These are phyloP conservation scores for Herminia tarsipennalis DNA, from an alignment of 2,888 invertebrate species.

Conservation along the genomic window DNA sequence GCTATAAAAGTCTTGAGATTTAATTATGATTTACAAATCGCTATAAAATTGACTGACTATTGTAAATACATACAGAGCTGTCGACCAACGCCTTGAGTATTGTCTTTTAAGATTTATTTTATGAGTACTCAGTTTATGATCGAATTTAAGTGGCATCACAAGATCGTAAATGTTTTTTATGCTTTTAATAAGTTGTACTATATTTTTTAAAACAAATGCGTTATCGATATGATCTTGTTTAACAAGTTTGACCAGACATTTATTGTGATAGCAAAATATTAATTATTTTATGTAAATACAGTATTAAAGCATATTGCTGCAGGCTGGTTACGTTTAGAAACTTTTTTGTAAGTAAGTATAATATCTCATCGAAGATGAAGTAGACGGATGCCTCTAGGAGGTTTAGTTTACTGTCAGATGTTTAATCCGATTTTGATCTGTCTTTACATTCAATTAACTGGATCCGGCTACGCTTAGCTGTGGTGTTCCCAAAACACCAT, in stretches of 20 bases:
- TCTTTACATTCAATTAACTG: too few relatives aligned
- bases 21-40: conserved; percentile 57
- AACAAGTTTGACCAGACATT: conserved; percentile 21
- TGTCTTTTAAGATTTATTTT: conserved; percentile 62
- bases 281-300: conserved; percentile 42
- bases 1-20: conserved; percentile 44
- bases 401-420: too few relatives aligned
- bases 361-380: conserved; percentile 7
- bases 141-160: conserved; percentile 48
- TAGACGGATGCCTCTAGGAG: conserved; percentile 6
- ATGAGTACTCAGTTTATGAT: conserved; percentile 48
- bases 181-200: conserved; percentile 31
- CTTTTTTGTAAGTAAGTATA: conserved; percentile 19
- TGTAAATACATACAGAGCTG: conserved; percentile 51
- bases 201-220: conserved; percentile 31
- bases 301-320: conserved; percentile 18
- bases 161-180: conserved; percentile 52
- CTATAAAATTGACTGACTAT: conserved; percentile 50
- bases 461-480: too few relatives aligned
- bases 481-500: too few relatives aligned
- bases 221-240: conserved; percentile 32
- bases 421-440: too few relatives aligned
- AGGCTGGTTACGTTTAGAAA: conserved; percentile 11
- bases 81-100: conserved; percentile 51
- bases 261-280: conserved; percentile 27